phyloP scores from a whole-genome alignment of 2,797 vertebrate species.

The Vultur gryphus region DNA sequence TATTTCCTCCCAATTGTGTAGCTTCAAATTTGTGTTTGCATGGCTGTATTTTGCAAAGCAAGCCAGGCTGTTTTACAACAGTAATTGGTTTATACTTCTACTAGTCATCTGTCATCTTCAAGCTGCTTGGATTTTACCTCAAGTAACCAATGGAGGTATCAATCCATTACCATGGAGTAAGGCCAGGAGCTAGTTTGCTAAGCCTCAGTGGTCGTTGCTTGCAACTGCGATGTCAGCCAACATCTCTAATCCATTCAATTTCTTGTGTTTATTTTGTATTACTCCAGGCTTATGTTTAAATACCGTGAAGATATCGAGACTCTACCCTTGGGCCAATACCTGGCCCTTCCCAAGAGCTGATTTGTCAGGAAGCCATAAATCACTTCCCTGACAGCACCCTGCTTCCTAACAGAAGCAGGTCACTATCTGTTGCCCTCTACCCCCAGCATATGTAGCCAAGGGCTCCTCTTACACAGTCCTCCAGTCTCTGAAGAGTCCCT shows the following conservation, averaged over 20 bases:
- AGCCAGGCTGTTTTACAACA: neutral
- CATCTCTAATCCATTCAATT: neutral
- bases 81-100: neutral
- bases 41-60: neutral
- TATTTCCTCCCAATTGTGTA: neutral
- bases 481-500: neutral
- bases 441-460: rapidly evolving
- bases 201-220: neutral
- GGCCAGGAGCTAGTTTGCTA: neutral
- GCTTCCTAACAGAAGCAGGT: neutral
- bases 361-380: neutral
- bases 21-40: neutral
- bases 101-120: neutral
- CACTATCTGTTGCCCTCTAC: neutral
- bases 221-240: neutral
- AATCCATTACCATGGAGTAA: neutral
- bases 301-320: neutral
- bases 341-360: neutral
- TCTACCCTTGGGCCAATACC: neutral
- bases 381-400: neutral
- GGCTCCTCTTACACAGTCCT: neutral
- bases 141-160: neutral
- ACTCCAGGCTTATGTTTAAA: neutral
- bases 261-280: neutral
- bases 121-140: neutral